phyloP scores from a whole-genome alignment of 2,113 vertebrate species.

The Marmota flaviventris region DNA sequence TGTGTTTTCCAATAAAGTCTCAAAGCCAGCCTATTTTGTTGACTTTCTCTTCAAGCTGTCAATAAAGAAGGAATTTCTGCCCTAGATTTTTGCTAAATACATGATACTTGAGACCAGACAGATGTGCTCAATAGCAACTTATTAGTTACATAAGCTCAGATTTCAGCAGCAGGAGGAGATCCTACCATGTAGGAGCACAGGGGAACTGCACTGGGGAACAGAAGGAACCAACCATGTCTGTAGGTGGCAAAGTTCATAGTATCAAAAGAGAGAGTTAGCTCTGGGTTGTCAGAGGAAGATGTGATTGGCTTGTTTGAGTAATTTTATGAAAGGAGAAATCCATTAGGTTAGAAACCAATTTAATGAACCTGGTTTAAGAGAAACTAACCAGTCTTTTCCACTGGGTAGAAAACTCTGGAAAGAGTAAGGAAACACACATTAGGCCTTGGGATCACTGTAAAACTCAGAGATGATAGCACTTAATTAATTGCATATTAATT shows the following conservation, averaged over 20 bases:
- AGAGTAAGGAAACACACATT: background rate
- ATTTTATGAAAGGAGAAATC: background rate
- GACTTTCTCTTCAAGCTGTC: background rate
- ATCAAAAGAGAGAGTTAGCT: background rate
- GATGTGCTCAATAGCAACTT: background rate
- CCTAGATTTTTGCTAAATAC: background rate
- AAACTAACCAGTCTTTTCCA: background rate
- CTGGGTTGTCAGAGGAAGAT: background rate
- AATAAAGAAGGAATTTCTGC: background rate
- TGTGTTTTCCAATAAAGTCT: background rate
- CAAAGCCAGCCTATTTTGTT: background rate
- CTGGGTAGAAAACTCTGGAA: background rate
- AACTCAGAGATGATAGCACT: background rate
- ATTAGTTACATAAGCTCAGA: background rate
- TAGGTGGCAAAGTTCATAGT: background rate
- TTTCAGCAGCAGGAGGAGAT: background rate
- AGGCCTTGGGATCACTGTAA: background rate
- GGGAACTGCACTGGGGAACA: background rate
- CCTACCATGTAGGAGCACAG: fast-evolving
- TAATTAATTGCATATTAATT: background rate
- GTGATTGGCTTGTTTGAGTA: background rate
- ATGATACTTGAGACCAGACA: background rate
- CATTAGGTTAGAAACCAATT: background rate
- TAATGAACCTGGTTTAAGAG: background rate
- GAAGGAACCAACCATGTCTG: background rate